These are phyloP conservation scores for Phasianus colchicus DNA, from an alignment of 2,113 vertebrate species.

Conservation along the genomic window DNA sequence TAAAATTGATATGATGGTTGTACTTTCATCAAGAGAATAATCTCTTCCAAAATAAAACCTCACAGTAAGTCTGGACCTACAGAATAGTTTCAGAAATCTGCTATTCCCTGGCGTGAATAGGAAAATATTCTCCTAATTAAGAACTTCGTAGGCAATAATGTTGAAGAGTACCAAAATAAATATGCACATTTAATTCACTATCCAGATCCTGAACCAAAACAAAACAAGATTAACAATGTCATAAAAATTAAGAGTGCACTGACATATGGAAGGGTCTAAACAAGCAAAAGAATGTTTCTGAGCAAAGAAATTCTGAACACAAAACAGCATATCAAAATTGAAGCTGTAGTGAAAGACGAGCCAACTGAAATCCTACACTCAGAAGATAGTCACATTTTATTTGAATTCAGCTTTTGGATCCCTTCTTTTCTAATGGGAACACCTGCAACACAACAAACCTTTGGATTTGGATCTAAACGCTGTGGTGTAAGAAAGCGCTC, in stretches of 20 bases:
- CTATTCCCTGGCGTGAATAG: neutral
- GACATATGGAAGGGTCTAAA: constrained; percentile 21
- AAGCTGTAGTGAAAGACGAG: neutral
- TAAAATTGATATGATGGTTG: constrained; percentile 16
- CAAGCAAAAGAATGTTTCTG: neutral
- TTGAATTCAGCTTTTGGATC: neutral
- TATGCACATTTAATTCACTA: neutral
- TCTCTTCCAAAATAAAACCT: constrained; percentile 23
- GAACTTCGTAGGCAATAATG: neutral
- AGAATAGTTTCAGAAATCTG: constrained; percentile 40
- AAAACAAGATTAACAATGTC: neutral
- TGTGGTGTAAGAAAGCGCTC: neutral
- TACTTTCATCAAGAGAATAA: constrained; percentile 59
- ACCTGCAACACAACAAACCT: neutral
- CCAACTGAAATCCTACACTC: neutral
- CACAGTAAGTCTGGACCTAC: neutral
- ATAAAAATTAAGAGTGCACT: neutral
- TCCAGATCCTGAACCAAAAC: constrained; percentile 16
- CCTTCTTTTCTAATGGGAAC: neutral
- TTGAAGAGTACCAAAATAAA: neutral
- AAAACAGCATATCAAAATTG: neutral
- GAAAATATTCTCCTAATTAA: constrained; percentile 34
- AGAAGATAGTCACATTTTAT: neutral
- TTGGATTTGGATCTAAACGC: neutral
- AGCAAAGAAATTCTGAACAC: constrained; percentile 4